A percentile compares a stretch with the other conserved stretches of the same genome.
These are phyloP conservation scores for Rhamphomyia laevipes DNA, from an alignment of 2,888 invertebrate genomes.

Conservation along the genomic window DNA sequence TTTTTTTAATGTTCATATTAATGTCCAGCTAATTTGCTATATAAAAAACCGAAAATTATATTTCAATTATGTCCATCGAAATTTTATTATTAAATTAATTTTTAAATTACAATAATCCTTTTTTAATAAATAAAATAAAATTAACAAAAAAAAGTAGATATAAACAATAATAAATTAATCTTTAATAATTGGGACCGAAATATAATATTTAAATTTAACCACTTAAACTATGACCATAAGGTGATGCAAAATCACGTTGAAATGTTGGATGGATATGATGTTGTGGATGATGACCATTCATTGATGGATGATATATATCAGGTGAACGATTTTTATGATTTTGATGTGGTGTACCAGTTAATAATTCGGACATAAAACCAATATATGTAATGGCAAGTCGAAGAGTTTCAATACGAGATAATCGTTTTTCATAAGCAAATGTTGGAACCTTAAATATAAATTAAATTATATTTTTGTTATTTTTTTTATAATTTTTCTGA, in stretches of 20 bases:
- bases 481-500: neutral
- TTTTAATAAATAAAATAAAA: neutral
- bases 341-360: slow-evolving; percentile 50
- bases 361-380: slow-evolving; percentile 87
- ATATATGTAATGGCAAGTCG: slow-evolving; percentile 93
- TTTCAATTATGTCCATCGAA: too few species aligned
- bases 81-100: neutral
- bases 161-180: too few species aligned
- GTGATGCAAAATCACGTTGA: slow-evolving; percentile 35
- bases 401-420: slow-evolving; percentile 90
- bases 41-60: too few species aligned
- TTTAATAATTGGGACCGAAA: too few species aligned
- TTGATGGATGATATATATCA: slow-evolving; percentile 29
- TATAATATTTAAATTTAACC: too few species aligned
- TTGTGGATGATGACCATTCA: slow-evolving; percentile 33
- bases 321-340: slow-evolving; percentile 31
- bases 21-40: too few species aligned
- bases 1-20: too few species aligned
- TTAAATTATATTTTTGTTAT: too few species aligned
- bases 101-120: neutral
- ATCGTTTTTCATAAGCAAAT: slow-evolving; percentile 90
- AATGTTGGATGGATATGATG: slow-evolving; percentile 35
- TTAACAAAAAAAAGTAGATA: too few species aligned
- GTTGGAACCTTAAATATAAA: slow-evolving; percentile 72
- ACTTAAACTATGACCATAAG: slow-evolving; percentile 26